Evolutionary conservation across 2,797 vertebrate species (phyloP).

Genomic region (Enteromius treurensis): DNA sequence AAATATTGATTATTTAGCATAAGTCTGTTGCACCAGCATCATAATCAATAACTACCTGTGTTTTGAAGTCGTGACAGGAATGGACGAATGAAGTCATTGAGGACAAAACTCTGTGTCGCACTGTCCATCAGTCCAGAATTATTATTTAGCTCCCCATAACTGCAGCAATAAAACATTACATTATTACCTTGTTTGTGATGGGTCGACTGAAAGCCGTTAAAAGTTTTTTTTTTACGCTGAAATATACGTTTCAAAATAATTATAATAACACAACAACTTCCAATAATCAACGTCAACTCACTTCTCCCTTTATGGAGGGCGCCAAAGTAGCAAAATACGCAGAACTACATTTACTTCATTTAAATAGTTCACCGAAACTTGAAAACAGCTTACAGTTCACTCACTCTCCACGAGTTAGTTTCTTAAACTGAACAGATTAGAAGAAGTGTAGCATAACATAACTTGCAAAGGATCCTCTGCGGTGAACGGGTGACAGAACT

Average conservation of each 20-base stretch:
- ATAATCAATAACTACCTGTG: neutral
- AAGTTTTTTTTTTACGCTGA: neutral
- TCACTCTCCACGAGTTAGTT: neutral
- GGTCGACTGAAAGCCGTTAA: neutral
- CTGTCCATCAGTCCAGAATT: conserved; percentile 6
- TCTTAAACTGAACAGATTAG: neutral
- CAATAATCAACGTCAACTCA: neutral
- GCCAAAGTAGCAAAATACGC: neutral
- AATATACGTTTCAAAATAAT: neutral
- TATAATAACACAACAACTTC: neutral
- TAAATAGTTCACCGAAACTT: neutral
- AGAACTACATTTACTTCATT: neutral
- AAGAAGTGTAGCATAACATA: neutral
- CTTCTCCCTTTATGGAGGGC: neutral
- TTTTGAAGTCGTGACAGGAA: neutral
- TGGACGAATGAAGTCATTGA: conserved; percentile 37
- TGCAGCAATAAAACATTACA: neutral
- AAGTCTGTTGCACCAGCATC: neutral
- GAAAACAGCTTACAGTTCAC: too few relatives aligned
- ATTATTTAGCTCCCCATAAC: neutral
- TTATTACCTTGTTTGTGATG: neutral
- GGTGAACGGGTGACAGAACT: neutral
- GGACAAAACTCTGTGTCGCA: neutral
- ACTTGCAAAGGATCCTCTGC: neutral
- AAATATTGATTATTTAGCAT: too few relatives aligned